Percentiles rank a stretch among this genome's conserved stretches.
Conservation (phyloP, 1,140 invertebrate genomes). For the Polypedilum vanderplanki region DNA sequence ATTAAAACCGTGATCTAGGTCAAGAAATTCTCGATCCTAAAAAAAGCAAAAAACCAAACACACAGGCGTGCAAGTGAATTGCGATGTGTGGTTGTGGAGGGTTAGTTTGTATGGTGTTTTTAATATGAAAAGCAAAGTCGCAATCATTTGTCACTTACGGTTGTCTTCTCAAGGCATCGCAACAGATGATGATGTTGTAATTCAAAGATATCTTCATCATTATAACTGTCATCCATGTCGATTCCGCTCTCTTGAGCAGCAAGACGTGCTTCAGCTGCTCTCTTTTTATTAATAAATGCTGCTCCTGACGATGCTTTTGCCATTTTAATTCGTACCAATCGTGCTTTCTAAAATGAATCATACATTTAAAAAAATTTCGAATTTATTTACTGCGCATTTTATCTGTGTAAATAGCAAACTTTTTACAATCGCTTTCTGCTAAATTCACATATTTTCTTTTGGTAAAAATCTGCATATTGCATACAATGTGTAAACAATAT, state of each 20-base stretch:
- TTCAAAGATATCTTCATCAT: conserved; percentile 96
- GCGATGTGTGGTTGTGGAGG: conserved; percentile 32
- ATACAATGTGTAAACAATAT: too few species aligned
- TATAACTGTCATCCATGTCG: conserved; percentile 77
- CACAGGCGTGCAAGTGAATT: neutral
- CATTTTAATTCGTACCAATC: conserved; percentile 92
- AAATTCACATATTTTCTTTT: too few species aligned
- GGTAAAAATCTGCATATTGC: too few species aligned
- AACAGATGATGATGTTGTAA: conserved; percentile 98
- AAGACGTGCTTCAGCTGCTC: conserved; percentile 90
- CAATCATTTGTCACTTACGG: conserved; percentile 57
- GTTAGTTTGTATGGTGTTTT: conserved; percentile 29
- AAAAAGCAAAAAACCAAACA: conserved; percentile 34
- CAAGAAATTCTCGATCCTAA: conserved; percentile 93
- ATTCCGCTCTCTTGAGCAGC: conserved; percentile 86
- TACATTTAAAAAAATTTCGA: too few species aligned
- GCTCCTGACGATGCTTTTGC: conserved; percentile 99
- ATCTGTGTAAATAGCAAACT: too few species aligned
- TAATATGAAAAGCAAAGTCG: conserved; percentile 31
- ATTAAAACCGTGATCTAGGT: conserved; percentile 90
- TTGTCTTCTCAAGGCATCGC: conserved; percentile 95
- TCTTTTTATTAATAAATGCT: conserved; percentile 97
- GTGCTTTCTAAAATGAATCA: conserved; percentile 79
- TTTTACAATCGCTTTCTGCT: too few species aligned
- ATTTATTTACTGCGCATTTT: too few species aligned